Evolutionary conservation across 2,113 vertebrate species (phyloP), one percentile per base, ranked within the genome.

Genomic region (Deroptyus accipitrinus): DNA sequence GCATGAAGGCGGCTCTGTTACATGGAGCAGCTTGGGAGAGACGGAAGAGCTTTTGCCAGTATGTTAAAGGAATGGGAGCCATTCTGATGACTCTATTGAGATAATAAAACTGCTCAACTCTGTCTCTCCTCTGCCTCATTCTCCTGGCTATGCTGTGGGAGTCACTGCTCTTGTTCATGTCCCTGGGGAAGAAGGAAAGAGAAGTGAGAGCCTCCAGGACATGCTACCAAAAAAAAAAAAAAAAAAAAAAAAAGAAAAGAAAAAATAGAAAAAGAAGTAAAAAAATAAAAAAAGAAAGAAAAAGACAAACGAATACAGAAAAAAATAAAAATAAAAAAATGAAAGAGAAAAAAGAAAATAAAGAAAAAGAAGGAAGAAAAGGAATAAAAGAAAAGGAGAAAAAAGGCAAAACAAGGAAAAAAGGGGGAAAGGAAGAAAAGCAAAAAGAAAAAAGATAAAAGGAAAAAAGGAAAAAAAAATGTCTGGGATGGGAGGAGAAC

Each of bases 391-490:
- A 28, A 52, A 54, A 57, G 20, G 5, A 33, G 55, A 57, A 57
- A 22, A 63, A 20, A 25, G 41, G 33, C 10, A 17, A 8, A 8
- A 19, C 9, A 23, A 9, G n/a, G 12, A 30, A 39, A 28, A 28
- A 6, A 13, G 17, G 7, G 1, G 10, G 3, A 25, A n/a, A n/a
- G 4, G 31, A 42, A 24, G 20, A n/a, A 14, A 13, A 8, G 7
- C 12, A 13, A 12, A 12, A 9, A 17, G 7, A 39, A 41, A 49
- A 9, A n/a, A 51, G 39, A 37, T 7, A 41, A 11, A 17, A 23
- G 23, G 7, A n/a, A 20, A 17, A 12, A 25, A 37, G 2, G 11
- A 24, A 22, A 39, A 11, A 52, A 6, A 13, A 17, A n/a, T 6
- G 4, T 7, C 4, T 6, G 3, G 3, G 17, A 7, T 25, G 13